A percentile compares a stretch with the other conserved stretches of the same genome.
These are phyloP conservation scores for Peromyscus californicus DNA, from an alignment of 2,113 vertebrate genomes.

Conservation along the genomic window DNA sequence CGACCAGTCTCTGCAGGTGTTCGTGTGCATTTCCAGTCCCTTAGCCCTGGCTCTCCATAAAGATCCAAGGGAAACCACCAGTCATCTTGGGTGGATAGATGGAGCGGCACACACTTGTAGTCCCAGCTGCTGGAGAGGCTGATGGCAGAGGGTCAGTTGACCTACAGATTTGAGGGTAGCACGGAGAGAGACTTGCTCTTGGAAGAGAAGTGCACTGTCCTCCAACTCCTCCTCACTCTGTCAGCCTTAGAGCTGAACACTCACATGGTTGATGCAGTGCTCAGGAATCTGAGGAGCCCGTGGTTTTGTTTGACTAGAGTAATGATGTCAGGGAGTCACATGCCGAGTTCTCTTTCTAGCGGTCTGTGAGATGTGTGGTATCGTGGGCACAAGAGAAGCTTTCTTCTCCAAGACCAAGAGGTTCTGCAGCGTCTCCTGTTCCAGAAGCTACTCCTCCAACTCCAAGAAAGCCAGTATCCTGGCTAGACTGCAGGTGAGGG, in stretches of 20 bases:
- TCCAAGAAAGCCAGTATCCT: slow-evolving; percentile 96
- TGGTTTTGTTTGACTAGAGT: not conserved
- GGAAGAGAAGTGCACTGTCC: too few relatives aligned
- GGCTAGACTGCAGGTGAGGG: slow-evolving; percentile 93
- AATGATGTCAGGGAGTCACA: accelerated
- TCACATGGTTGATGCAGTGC: not conserved
- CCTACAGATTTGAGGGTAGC: not conserved
- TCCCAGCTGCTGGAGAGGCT: not conserved
- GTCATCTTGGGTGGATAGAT: not conserved
- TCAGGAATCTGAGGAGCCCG: not conserved
- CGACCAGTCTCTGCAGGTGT: not conserved
- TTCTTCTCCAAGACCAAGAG: slow-evolving; percentile 98
- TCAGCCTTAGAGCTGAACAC: not conserved
- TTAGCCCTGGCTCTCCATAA: not conserved
- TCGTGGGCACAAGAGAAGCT: slow-evolving; percentile 89
- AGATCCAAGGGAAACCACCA: not conserved
- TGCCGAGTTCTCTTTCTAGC: slow-evolving; percentile 86
- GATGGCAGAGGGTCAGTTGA: not conserved
- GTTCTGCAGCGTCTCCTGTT: slow-evolving; percentile 96
- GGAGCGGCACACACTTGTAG: not conserved
- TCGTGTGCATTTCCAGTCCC: not conserved
- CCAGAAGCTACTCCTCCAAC: slow-evolving; percentile 97
- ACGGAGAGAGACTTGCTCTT: not conserved
- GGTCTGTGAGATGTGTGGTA: slow-evolving; percentile 97
- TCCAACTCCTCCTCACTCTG: accelerated